Evolutionary conservation across 2,888 invertebrate genomes (phyloP), one percentile per base, ranked within the genome.

Genomic region (Troides oblongomaculatus): DNA sequence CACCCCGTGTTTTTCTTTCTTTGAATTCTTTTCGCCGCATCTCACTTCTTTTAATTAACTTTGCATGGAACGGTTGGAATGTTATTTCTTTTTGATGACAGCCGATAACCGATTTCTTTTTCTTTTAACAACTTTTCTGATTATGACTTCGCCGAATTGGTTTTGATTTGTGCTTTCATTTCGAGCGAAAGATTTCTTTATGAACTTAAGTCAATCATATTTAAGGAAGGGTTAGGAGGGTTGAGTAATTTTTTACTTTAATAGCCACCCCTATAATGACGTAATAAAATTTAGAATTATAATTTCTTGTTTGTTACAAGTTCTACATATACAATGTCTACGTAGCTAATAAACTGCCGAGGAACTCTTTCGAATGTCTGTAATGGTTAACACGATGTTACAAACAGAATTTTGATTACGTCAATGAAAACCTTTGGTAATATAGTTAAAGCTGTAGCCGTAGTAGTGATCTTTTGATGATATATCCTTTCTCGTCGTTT

Each of bases 41-140:
- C 76, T 76, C 76, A 76, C 79, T 79, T 79, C 76, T 86, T 88
- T 88, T 89, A 90, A 92, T 90, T 90, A 86, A 89, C 86, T 90
- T 86, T 74, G 74, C 74, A 77, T 81, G 88, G 86, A 89, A 89
- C 88, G 87, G 81, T 81, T 79, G 79, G 81, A 81, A 81, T 84
- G 84, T 90, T 87, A 89, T 89, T 89, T 84, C 86, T 87, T 88
- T 89, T 90, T 89, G 87, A 91, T 88, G 89, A 88, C 88, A 88
- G 83, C 84, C 90, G 87, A 91, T 92, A 87, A 90, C 88, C 87
- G 89, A 86, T 88, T 88, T 83, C 79, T 78, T 79, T 77, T 79
- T 74, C 79, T 77, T 79, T 74, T 80, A 80, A 81, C 73, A 86
- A 84, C 84, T 82, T 82, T 86, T 84, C 78, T 82, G 82, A 84